Evolutionary conservation across 2,888 invertebrate species (phyloP), one percentile per base, ranked within the genome.

Genomic region (Troides aeacus): DNA sequence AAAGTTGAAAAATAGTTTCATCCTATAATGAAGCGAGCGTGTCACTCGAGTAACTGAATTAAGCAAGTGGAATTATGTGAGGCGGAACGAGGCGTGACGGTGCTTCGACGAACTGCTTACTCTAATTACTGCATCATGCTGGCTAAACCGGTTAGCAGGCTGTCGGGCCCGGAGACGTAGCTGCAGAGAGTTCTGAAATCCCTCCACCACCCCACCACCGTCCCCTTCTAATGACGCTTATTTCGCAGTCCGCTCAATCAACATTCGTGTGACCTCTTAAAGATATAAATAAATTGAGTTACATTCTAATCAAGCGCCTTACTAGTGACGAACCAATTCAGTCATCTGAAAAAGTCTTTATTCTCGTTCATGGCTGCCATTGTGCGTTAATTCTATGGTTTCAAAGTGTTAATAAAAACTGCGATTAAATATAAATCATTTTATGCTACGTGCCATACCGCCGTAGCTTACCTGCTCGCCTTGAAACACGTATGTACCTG

Each of bases 121-220:
- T 85, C 86, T 91, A 90, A 91, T 90, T 89, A 89, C 86, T 86
- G 84, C 85, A 84, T 81, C 81, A 84, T 84, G 81, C 80, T 78
- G 80, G 81, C 83, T 89, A 87, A 89, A 87, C 86, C 83, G 82
- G 84, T 89, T 90, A 88, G 85, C 77, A 76, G 77, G 68, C 76
- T 72, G 69, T 71, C 65, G 72, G 73, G 64, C 65, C 62, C 64
- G 57, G 61, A 72, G 71, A 74, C 71, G 72, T 71, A 66, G 72
- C 74, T 72, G 66, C 71, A 71, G 73, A 58, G 67, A 69, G 66
- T 66, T 69, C 67, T 64, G 69, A 53, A n/a, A 53, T 18, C n/a
- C n/a, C n/a, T 53, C 53, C 53, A 5, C 53, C n/a, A 18, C 18
- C 46, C 46, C 46, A 2, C 46, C 59, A n/a, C 60, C 21, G 50